Evolutionary conservation across 1,140 invertebrate genomes (phyloP).

Genomic region (Brachionus angularis): DNA sequence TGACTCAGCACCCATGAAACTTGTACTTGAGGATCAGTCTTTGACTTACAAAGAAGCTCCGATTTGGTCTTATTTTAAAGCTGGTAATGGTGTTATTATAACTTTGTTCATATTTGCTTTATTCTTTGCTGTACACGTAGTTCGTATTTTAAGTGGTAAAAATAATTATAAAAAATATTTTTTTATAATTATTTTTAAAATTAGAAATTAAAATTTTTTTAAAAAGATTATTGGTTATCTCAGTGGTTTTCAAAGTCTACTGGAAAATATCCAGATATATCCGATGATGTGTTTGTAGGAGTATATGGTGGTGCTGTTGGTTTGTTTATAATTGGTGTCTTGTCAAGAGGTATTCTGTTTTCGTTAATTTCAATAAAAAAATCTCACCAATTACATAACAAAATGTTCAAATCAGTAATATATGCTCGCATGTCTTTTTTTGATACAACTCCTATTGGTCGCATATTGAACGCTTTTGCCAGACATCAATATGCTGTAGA

Average conservation of each 20-base stretch:
- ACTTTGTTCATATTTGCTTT: not conserved
- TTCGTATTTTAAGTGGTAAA: not conserved
- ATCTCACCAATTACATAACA: not conserved
- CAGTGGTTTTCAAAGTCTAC: not conserved
- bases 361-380: not conserved
- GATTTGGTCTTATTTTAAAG: not conserved
- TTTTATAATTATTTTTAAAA: not conserved
- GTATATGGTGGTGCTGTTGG: not conserved
- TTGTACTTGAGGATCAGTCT: not conserved
- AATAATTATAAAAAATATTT: no score
- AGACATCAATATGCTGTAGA: constrained; percentile 61
- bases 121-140: not conserved
- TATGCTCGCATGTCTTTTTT: constrained; percentile 67
- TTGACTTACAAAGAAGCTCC: not conserved
- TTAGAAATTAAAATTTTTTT: no score
- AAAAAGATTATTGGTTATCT: not conserved
- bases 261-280: not conserved
- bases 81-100: not conserved
- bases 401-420: constrained; percentile 61
- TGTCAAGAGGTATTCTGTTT: not conserved
- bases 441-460: constrained; percentile 71
- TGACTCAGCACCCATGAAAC: not conserved
- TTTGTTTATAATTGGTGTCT: not conserved
- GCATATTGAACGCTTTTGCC: constrained; percentile 69
- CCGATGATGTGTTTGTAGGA: not conserved